phyloP scores from a whole-genome alignment of 1,140 invertebrate genomes.

The Bombus breviceps region DNA sequence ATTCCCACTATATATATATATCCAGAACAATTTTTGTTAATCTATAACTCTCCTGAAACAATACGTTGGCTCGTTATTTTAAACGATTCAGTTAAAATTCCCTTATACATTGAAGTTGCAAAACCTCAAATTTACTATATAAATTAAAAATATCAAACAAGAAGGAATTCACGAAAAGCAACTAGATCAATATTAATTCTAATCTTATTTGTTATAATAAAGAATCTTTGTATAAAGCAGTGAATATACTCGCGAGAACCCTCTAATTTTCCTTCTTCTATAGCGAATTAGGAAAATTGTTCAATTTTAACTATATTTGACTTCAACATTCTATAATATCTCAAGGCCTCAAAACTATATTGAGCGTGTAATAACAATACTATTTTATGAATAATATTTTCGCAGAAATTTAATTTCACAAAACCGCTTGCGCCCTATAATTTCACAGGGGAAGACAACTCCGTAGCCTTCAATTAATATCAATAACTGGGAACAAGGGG shows the following conservation, averaged over 20 bases:
- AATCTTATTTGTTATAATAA: neutral
- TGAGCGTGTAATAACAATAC: neutral
- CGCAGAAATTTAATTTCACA: neutral
- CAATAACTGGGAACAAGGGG: neutral
- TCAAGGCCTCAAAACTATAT: no score
- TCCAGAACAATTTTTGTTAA: neutral
- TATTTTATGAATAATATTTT: neutral
- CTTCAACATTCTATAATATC: no score
- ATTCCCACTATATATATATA: neutral
- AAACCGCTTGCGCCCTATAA: neutral
- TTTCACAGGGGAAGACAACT: neutral
- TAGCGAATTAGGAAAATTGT: no score
- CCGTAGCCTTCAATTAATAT: neutral
- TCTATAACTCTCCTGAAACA: neutral
- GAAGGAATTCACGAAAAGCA: neutral
- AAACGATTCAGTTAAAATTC: neutral
- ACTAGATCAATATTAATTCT: neutral
- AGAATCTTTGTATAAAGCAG: neutral
- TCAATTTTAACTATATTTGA: no score
- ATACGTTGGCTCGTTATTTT: neutral
- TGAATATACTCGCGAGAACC: neutral
- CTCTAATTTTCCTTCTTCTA: no score
- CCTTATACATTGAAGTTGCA: neutral
- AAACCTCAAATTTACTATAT: neutral
- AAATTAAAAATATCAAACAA: neutral